A percentile compares a stretch with the other conserved stretches of the same genome.
Evolutionary conservation across 2,113 vertebrate species (phyloP).

Genomic region (Aptenodytes forsteri): DNA sequence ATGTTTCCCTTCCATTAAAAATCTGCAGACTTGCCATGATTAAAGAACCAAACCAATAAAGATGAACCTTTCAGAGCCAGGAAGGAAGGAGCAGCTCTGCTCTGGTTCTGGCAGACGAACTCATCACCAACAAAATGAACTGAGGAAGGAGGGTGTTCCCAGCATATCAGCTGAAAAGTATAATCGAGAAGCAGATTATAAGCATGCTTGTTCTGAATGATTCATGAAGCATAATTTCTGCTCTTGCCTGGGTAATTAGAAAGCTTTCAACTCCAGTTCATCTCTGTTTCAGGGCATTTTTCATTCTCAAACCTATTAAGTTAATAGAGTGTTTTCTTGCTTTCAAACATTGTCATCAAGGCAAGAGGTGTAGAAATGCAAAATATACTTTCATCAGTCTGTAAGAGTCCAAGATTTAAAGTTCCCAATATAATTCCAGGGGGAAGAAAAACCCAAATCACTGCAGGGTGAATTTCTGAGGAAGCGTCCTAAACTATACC

Average conservation of each 20-base stretch:
- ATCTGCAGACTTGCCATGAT: background rate
- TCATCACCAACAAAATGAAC: constrained; percentile 7
- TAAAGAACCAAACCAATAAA: constrained; percentile 4
- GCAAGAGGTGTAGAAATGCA: background rate
- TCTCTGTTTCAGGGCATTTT: background rate
- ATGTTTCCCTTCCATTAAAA: constrained; percentile 16
- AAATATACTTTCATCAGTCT: background rate
- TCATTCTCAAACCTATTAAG: background rate
- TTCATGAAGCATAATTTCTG: constrained; percentile 55
- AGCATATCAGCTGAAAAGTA: constrained; percentile 22
- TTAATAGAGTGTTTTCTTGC: background rate
- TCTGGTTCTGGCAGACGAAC: background rate
- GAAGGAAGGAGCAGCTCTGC: background rate
- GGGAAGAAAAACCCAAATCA: background rate
- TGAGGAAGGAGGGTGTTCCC: constrained; percentile 11
- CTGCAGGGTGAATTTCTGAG: background rate
- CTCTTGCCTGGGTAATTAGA: constrained; percentile 21
- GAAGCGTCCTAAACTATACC: background rate
- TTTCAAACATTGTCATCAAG: background rate
- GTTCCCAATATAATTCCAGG: background rate
- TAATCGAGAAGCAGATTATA: constrained; percentile 53
- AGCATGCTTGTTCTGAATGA: constrained; percentile 48
- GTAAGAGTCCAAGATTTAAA: background rate
- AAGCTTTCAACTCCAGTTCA: constrained; percentile 3
- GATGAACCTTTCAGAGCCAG: background rate